Evolutionary conservation across 2,797 vertebrate species (phyloP).

Genomic region (Phrynocephalus guinanensis): DNA sequence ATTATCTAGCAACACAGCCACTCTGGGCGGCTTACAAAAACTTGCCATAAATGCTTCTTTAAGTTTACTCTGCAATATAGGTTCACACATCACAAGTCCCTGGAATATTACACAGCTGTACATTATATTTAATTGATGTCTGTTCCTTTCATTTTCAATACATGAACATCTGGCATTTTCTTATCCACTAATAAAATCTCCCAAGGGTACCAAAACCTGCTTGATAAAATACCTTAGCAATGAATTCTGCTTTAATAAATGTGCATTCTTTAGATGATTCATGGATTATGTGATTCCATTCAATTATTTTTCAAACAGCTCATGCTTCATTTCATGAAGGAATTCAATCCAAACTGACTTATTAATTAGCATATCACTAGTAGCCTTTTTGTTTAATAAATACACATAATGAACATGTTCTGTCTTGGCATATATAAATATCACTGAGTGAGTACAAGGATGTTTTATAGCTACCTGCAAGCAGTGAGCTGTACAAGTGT

Average conservation of each 20-base stretch:
- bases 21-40: no score
- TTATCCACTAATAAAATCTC: slow-evolving; percentile 62
- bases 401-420: slow-evolving; percentile 66
- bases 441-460: slow-evolving; percentile 45
- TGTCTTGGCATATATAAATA: slow-evolving; percentile 66
- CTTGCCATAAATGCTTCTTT: slow-evolving; percentile 30
- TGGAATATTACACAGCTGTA: slow-evolving; percentile 27
- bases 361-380: slow-evolving; percentile 74
- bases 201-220: slow-evolving; percentile 63
- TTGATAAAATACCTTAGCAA: slow-evolving; percentile 74
- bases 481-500: background rate
- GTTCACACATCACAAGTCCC: slow-evolving; percentile 12
- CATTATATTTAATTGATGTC: slow-evolving; percentile 59
- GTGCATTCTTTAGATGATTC: slow-evolving; percentile 76
- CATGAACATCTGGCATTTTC: slow-evolving; percentile 66
- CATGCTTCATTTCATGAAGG: slow-evolving; percentile 79
- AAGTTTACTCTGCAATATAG: slow-evolving; percentile 38
- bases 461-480: slow-evolving; percentile 19
- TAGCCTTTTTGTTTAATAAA: slow-evolving; percentile 78
- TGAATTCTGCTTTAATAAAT: slow-evolving; percentile 77
- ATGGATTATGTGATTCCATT: slow-evolving; percentile 77
- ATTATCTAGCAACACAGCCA: no score
- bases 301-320: slow-evolving; percentile 79
- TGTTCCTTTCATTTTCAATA: slow-evolving; percentile 58
- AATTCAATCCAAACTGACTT: slow-evolving; percentile 76